Evolutionary conservation across 2,888 invertebrate species (phyloP).

Genomic region (Mystacides longicornis): DNA sequence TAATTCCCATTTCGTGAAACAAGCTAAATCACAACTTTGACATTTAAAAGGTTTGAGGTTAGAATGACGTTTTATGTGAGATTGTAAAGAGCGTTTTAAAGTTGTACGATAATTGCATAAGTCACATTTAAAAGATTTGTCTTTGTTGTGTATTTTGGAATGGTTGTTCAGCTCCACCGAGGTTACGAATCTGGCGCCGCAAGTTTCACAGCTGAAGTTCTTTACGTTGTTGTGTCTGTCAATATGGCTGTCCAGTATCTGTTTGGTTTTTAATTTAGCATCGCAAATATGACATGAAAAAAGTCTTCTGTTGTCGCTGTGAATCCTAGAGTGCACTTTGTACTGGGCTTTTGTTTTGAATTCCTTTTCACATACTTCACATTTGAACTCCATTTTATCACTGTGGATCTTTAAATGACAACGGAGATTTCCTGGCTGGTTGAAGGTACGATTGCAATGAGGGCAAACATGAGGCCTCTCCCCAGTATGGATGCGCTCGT

Average conservation of each 20-base stretch:
- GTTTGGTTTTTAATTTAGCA: slow-evolving; percentile 40
- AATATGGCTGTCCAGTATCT: slow-evolving; percentile 39
- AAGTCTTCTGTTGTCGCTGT: slow-evolving; percentile 32
- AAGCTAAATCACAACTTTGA: slow-evolving; percentile 35
- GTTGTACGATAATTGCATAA: slow-evolving; percentile 38
- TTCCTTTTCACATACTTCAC: slow-evolving; percentile 43
- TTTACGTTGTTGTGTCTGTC: slow-evolving; percentile 42
- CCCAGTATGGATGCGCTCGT: slow-evolving; percentile 42
- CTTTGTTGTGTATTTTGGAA: slow-evolving; percentile 36
- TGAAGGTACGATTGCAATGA: slow-evolving; percentile 41
- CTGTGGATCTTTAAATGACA: slow-evolving; percentile 44
- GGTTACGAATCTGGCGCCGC: slow-evolving; percentile 44
- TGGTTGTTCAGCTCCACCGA: slow-evolving; percentile 43
- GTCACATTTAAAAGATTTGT: slow-evolving; percentile 38
- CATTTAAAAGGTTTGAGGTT: slow-evolving; percentile 41
- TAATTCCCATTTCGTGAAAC: slow-evolving; percentile 40
- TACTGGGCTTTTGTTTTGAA: slow-evolving; percentile 43
- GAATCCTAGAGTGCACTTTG: slow-evolving; percentile 40
- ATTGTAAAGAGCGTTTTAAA: slow-evolving; percentile 31
- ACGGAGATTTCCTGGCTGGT: slow-evolving; percentile 40
- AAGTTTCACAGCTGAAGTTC: slow-evolving; percentile 44
- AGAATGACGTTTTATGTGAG: slow-evolving; percentile 41
- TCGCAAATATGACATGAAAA: slow-evolving; percentile 39
- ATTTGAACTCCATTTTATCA: slow-evolving; percentile 37
- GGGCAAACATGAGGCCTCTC: slow-evolving; percentile 42